Evolutionary conservation across 2,113 vertebrate genomes (phyloP).

Genomic region (Cardinalis cardinalis): DNA sequence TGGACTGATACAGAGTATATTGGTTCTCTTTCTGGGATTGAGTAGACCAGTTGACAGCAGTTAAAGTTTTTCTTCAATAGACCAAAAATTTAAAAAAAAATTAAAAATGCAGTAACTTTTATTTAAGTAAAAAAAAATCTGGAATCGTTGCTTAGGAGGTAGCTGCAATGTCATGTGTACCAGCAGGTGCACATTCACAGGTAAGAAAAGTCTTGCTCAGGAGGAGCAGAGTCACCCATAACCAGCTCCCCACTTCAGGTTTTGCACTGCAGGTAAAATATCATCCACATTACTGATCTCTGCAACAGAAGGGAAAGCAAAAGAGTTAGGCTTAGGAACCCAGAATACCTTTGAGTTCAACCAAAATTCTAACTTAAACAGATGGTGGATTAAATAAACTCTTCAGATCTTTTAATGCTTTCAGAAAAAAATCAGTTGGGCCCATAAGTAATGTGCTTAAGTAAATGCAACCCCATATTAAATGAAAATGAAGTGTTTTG

Average conservation of each 20-base stretch:
- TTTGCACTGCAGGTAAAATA: constrained; percentile 80
- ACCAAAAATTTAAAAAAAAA: not conserved
- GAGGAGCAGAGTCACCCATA: not conserved
- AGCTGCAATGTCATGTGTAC: not conserved
- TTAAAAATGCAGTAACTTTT: not conserved
- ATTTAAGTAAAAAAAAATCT: not conserved
- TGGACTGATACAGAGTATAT: fast-evolving
- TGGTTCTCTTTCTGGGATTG: not conserved
- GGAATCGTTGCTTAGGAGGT: not conserved
- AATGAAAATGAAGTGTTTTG: not conserved
- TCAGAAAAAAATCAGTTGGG: not conserved
- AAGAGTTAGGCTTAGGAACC: not conserved
- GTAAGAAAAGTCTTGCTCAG: not conserved
- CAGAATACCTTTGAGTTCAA: not conserved
- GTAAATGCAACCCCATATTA: not conserved
- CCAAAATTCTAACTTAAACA: not conserved
- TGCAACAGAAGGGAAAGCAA: constrained; percentile 68
- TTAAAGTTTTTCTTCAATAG: not conserved
- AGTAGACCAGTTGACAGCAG: fast-evolving
- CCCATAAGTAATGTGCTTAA: not conserved
- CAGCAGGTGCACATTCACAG: not conserved
- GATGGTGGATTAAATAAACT: not conserved
- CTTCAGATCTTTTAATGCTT: not conserved
- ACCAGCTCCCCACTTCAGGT: constrained; percentile 66
- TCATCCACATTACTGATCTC: constrained; percentile 80